Base-by-base conservation (phyloP, 2,888 invertebrate genomes). In the Gisinianus flammeolus region DNA sequence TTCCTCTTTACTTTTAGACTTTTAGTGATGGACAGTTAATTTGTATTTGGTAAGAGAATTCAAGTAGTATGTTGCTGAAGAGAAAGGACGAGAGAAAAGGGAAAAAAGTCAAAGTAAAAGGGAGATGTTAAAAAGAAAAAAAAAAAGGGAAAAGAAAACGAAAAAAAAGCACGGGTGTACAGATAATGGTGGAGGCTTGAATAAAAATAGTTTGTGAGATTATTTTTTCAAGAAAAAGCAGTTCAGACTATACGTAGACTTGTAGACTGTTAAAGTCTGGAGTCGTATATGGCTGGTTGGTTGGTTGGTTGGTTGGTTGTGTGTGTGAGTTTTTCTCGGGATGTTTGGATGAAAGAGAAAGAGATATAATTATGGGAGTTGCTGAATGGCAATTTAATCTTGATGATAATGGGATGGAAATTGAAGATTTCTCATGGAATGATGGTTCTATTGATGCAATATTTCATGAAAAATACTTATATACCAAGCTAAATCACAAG, bases 321-420 rank as follows among this genome's bases (percentile, higher is more conserved):
- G 62, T 62, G 22, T 62, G 3, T 62, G 58, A 6, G 58, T 6
- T 58, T 58, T 19, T 58, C 35, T 35, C 6, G 5, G 12, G 35
- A 35, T 69, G 44, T 54, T 62, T 74, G 75, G 78, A 75, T 79
- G 79, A 79, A 76, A 76, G 79, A 76, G 79, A 58, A 70, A 76
- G 79, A 79, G 76, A 76, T 79, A 76, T 79, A 79, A 79, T 79
- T 79, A 79, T 79, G 79, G 64, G 79, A 79, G 79, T 78, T 76
- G 66, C 68, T 76, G 68, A 75, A 80, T 79, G 68, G 76, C 76
- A 79, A 80, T 80, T 79, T 80, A 79, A 74, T 79, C 79, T 77
- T 79, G 80, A 80, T 80, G 79, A 80, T 77, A 80, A 80, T 80
- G 77, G 79, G 76, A 80, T 80, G 80, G 79, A 79, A 80, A 80